phyloP scores from a whole-genome alignment of 1,140 invertebrate genomes.

The Callitettix versicolor region DNA sequence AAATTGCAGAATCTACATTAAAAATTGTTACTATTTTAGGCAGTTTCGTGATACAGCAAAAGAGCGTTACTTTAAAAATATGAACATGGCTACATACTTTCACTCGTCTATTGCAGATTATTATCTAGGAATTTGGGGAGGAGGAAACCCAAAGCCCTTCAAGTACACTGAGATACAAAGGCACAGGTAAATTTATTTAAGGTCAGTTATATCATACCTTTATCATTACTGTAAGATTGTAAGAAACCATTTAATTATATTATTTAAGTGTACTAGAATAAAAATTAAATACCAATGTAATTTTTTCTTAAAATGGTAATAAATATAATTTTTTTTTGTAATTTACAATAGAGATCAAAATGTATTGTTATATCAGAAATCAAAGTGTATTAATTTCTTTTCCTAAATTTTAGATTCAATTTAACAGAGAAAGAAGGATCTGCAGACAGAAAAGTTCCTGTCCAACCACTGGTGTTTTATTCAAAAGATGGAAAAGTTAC shows the following conservation, averaged over 20 bases:
- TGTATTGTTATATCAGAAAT: too few species aligned
- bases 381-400: too few species aligned
- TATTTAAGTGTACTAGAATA: not conserved
- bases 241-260: not conserved
- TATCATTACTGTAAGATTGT: not conserved
- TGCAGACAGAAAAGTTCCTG: constrained; percentile 90
- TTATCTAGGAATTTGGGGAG: constrained; percentile 92
- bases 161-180: constrained; percentile 94
- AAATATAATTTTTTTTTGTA: too few species aligned
- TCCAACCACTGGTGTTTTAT: constrained; percentile 87
- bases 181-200: constrained; percentile 46
- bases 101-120: constrained; percentile 97
- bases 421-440: constrained; percentile 82
- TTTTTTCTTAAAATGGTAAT: too few species aligned
- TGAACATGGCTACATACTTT: constrained; percentile 92
- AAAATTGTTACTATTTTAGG: constrained; percentile 43
- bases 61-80: constrained; percentile 93
- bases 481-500: constrained; percentile 79
- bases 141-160: constrained; percentile 87
- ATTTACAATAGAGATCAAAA: too few species aligned
- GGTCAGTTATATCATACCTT: not conserved
- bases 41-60: constrained; percentile 90
- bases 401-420: constrained; percentile 61
- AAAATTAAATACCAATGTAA: too few species aligned
- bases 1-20: too few species aligned